Evolutionary conservation across 2,113 vertebrate species (phyloP).

Genomic region (Odontesthes bonariensis): DNA sequence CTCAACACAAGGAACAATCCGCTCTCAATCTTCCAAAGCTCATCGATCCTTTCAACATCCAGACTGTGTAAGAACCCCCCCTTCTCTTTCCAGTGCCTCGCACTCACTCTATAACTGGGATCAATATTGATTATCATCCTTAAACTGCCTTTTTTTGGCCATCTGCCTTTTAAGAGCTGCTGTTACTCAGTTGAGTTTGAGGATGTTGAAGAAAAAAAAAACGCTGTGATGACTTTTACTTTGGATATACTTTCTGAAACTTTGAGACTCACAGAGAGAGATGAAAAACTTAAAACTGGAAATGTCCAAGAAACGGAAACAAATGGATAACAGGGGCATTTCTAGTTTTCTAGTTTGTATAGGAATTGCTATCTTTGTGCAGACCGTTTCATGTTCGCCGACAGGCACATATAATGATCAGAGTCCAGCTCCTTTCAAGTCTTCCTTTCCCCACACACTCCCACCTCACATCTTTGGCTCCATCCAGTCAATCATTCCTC

Average conservation of each 20-base stretch:
- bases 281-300: not conserved
- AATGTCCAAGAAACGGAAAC: not conserved
- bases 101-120: slow-evolving; percentile 62
- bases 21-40: slow-evolving; percentile 63
- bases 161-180: slow-evolving; percentile 13
- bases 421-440: slow-evolving; percentile 13
- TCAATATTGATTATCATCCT: slow-evolving; percentile 81
- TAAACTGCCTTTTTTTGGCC: slow-evolving; percentile 66
- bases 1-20: slow-evolving; percentile 46
- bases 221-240: not conserved
- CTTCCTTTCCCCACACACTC: slow-evolving; percentile 25
- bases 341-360: not conserved
- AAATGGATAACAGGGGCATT: not conserved
- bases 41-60: slow-evolving; percentile 74
- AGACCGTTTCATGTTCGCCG: not conserved
- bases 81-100: slow-evolving; percentile 11
- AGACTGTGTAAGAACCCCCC: slow-evolving; percentile 36
- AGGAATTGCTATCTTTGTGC: no score
- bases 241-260: not conserved
- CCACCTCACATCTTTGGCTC: slow-evolving; percentile 28
- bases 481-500: slow-evolving; percentile 90
- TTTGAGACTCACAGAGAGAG: not conserved
- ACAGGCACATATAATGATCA: not conserved
- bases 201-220: not conserved
- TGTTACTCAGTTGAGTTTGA: not conserved